Conservation (phyloP, 2,888 invertebrate genomes). For the Epistrophe grossulariae region DNA sequence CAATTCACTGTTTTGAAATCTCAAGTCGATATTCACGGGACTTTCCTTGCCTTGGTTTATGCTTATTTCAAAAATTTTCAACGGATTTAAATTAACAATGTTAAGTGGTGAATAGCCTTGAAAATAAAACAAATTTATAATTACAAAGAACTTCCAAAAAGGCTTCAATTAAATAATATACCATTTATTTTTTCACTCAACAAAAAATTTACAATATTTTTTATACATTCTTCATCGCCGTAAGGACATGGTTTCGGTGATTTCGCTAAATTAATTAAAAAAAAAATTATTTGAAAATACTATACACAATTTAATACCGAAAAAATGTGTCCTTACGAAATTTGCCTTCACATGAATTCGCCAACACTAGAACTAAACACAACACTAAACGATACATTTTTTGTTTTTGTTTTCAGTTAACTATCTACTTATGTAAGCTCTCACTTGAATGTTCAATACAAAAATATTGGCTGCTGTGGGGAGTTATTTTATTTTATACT, state of each 20-base stretch:
- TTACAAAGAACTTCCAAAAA: not conserved
- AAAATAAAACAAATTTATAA: not conserved
- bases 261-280: constrained; percentile 46
- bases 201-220: constrained; percentile 62
- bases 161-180: not conserved
- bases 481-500: constrained; percentile 28
- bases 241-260: constrained; percentile 71
- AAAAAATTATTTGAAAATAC: not conserved
- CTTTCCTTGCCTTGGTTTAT: constrained; percentile 77
- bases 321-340: constrained; percentile 48
- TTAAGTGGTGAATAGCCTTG: constrained; percentile 71
- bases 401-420: not conserved
- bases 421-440: not conserved
- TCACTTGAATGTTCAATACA: constrained; percentile 29
- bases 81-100: constrained; percentile 72
- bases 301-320: too few relatives aligned
- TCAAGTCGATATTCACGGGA: constrained; percentile 78
- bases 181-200: constrained; percentile 46
- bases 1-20: constrained; percentile 67
- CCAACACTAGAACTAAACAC: constrained; percentile 9
- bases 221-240: constrained; percentile 72
- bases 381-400: constrained; percentile 41
- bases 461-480: not conserved
- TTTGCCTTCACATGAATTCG: constrained; percentile 15
- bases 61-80: constrained; percentile 64